phyloP scores from a whole-genome alignment of 2,797 vertebrate species.

The Halcyon smyrnensis region DNA sequence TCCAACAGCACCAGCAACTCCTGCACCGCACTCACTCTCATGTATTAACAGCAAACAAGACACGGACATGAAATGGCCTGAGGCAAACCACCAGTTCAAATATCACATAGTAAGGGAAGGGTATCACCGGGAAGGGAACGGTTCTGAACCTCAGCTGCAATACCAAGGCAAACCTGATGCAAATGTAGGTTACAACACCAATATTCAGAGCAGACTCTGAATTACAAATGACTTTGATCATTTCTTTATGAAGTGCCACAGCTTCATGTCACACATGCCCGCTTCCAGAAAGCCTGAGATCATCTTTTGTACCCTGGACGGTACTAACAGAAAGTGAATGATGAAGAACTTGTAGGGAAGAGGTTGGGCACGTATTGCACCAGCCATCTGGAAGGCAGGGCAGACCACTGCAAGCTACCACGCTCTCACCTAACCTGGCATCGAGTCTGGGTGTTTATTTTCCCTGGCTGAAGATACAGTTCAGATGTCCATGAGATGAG shows the following conservation, averaged over 20 bases:
- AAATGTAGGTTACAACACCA: neutral
- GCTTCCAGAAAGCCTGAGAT: neutral
- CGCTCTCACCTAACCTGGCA: neutral
- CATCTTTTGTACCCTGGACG: neutral
- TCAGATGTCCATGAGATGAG: neutral
- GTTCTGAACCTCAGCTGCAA: neutral
- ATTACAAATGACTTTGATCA: neutral
- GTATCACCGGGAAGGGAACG: neutral
- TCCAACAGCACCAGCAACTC: neutral
- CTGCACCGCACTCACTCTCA: neutral
- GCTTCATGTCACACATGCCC: accelerated
- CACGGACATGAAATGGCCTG: neutral
- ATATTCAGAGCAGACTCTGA: neutral
- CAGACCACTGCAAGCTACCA: neutral
- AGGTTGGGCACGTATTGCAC: neutral
- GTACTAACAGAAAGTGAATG: neutral
- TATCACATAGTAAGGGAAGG: neutral
- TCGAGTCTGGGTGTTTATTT: accelerated
- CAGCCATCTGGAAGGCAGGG: neutral
- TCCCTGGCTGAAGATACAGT: neutral
- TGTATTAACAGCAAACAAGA: neutral
- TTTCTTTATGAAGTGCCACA: neutral
- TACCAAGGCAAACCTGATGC: neutral
- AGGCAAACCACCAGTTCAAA: neutral
- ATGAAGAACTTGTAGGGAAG: neutral